Percentiles rank a stretch among this genome's conserved stretches.
phyloP scores from a whole-genome alignment of 2,888 invertebrate genomes.

The Lycophotia porphyrea region DNA sequence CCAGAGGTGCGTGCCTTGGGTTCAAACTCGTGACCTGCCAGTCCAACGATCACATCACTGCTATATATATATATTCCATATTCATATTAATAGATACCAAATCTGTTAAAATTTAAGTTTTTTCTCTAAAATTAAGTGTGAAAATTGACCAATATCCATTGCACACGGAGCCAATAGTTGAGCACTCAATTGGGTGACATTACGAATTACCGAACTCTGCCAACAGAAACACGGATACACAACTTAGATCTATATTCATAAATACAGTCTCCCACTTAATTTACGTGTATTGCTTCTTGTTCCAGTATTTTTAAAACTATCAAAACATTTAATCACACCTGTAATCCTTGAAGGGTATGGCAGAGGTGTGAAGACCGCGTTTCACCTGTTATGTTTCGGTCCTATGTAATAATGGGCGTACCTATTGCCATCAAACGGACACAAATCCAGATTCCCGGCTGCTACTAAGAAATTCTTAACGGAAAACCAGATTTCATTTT shows the following conservation, averaged over 20 bases:
- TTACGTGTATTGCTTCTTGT: conserved; percentile 43
- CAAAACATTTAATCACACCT: not conserved
- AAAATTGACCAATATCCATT: not conserved
- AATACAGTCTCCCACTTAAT: conserved; percentile 54
- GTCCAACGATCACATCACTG: too few relatives aligned
- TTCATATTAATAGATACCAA: not conserved
- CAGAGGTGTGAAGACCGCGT: not conserved
- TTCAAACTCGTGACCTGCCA: too few relatives aligned
- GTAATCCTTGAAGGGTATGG: not conserved
- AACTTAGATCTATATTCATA: conserved; percentile 57
- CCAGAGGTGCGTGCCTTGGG: too few relatives aligned
- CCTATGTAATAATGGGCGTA: not conserved
- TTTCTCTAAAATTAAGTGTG: not conserved
- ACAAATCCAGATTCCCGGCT: not conserved
- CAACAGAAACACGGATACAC: conserved; percentile 60
- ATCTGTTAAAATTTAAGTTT: too few relatives aligned
- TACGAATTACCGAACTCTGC: conserved; percentile 40
- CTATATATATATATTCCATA: too few relatives aligned
- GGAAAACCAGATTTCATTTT: not conserved
- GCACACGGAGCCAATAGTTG: conserved; percentile 24
- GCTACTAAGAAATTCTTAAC: not conserved
- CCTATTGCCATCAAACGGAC: not conserved
- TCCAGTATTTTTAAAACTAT: not conserved
- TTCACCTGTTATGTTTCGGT: not conserved
- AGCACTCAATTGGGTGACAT: conserved; percentile 23